phyloP scores from a whole-genome alignment of 2,797 vertebrate genomes.

The Nyctibius grandis region DNA sequence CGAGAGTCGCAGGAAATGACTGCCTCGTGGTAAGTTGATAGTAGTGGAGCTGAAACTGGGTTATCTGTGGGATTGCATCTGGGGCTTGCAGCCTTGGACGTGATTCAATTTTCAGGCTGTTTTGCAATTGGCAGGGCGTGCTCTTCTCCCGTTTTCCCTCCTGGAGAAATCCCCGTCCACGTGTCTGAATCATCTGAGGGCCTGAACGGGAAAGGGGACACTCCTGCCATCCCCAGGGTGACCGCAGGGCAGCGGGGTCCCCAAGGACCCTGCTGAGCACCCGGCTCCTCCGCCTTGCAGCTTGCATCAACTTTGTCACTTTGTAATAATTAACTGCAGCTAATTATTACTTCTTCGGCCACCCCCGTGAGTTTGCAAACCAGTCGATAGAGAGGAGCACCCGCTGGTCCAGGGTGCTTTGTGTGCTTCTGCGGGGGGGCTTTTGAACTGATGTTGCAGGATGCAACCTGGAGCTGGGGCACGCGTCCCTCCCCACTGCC shows the following conservation, averaged over 20 bases:
- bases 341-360: not conserved
- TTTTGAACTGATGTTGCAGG: not conserved
- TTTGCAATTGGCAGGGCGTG: conserved; percentile 29
- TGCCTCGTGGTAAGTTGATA: conserved; percentile 50
- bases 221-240: not conserved
- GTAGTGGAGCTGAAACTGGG: conserved; percentile 61
- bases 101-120: conserved; percentile 52
- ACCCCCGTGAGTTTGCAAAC: not conserved
- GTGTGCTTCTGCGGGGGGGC: not conserved
- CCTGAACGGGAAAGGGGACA: not conserved
- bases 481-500: rapidly evolving
- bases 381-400: not conserved
- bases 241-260: not conserved
- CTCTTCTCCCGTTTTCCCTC: conserved; percentile 24
- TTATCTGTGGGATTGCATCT: conserved; percentile 61
- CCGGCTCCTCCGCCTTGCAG: not conserved
- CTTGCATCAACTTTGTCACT: not conserved
- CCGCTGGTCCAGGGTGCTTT: not conserved
- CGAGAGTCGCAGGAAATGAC: conserved; percentile 52
- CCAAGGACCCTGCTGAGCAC: rapidly evolving
- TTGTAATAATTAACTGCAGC: not conserved
- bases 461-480: not conserved
- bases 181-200: not conserved
- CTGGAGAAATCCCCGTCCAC: not conserved
- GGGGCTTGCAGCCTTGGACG: conserved; percentile 39